phyloP scores from a whole-genome alignment of 1,140 invertebrate genomes.

The Papilio aristodemus region DNA sequence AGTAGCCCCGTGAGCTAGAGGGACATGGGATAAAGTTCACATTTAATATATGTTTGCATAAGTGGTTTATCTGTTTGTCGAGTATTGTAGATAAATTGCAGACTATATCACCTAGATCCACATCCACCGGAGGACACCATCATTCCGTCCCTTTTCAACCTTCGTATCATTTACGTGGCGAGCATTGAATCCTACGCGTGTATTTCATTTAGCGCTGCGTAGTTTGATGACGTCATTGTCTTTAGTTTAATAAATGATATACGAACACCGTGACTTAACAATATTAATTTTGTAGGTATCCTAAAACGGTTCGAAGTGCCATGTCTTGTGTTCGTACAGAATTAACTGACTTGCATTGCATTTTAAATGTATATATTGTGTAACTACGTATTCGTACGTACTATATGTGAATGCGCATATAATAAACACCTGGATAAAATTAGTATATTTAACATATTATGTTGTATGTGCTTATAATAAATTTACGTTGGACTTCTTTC shows the following conservation, averaged over 20 bases:
- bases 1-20: too few relatives aligned
- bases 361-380: neutral
- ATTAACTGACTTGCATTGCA: too few relatives aligned
- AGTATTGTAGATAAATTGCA: neutral
- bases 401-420: too few relatives aligned
- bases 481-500: too few relatives aligned
- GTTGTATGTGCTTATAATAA: too few relatives aligned
- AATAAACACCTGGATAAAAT: too few relatives aligned
- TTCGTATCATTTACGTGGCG: neutral
- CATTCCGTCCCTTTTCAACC: neutral
- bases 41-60: too few relatives aligned
- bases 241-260: neutral
- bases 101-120: neutral
- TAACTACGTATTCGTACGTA: too few relatives aligned
- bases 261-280: neutral
- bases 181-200: neutral
- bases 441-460: too few relatives aligned
- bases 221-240: slow-evolving; percentile 18
- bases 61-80: too few relatives aligned
- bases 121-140: neutral
- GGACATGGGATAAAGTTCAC: too few relatives aligned
- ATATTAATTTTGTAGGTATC: neutral
- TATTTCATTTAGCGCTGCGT: slow-evolving; percentile 14
- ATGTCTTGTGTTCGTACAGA: too few relatives aligned
- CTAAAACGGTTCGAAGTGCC: neutral